Conservation (phyloP, 2,888 invertebrate genomes). For the Eupithecia abbreviata region DNA sequence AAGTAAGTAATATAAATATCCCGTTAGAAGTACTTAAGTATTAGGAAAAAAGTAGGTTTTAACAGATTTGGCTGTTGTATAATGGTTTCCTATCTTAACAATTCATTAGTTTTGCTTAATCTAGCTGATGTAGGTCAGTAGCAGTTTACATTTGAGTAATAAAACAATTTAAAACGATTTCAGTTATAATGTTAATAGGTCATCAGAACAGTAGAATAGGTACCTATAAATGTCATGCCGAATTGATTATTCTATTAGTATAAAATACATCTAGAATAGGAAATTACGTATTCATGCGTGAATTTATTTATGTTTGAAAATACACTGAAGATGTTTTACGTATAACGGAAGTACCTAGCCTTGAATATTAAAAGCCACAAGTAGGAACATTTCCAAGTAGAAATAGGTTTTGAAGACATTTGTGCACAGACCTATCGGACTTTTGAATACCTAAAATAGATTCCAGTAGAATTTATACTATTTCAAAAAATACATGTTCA, state of each 20-base stretch:
- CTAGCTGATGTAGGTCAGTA: constrained; percentile 21
- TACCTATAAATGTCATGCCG: neutral
- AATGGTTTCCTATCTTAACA: neutral
- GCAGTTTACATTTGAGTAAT: constrained; percentile 7
- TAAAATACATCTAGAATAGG: neutral
- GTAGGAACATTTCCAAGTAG: neutral
- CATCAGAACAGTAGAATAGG: constrained; percentile 15
- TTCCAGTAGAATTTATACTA: neutral
- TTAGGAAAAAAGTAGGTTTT: neutral
- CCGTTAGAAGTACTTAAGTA: neutral
- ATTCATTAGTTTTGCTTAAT: neutral
- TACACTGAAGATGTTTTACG: neutral
- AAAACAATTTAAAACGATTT: constrained; percentile 11
- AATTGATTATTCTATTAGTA: neutral
- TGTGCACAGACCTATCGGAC: neutral
- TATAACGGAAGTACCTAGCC: neutral
- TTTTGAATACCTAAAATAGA: neutral
- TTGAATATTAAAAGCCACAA: neutral
- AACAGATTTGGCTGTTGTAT: neutral
- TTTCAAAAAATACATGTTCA: neutral
- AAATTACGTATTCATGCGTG: constrained; percentile 5
- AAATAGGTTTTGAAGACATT: neutral
- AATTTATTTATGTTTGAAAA: neutral
- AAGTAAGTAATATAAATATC: neutral
- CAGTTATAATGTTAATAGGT: constrained; percentile 22